phyloP scores from a whole-genome alignment of 2,888 invertebrate species.

The Drosophila prolongata region DNA sequence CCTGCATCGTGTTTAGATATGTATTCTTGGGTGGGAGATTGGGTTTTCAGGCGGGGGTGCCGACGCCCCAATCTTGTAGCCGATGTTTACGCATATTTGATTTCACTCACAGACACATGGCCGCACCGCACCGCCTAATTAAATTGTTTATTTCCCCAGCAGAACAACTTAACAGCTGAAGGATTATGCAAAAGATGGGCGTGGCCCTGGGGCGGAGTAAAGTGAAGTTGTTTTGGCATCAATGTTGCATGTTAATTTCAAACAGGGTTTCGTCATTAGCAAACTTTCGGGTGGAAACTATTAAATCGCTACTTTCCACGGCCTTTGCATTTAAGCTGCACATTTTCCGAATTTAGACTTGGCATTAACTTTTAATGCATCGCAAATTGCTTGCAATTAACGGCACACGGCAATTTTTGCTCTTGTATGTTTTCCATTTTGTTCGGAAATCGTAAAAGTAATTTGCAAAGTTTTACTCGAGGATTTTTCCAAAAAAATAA shows the following conservation, averaged over 20 bases:
- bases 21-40: neutral
- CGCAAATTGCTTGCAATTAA: constrained; percentile 74
- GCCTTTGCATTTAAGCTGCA: neutral
- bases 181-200: constrained; percentile 33
- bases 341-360: constrained; percentile 5
- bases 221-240: constrained; percentile 6
- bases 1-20: constrained; percentile 71
- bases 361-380: constrained; percentile 68
- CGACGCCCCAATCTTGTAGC: constrained; percentile 35
- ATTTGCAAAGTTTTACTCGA: constrained; percentile 55
- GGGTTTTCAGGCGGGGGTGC: neutral
- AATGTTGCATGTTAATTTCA: constrained; percentile 16
- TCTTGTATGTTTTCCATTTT: constrained; percentile 34
- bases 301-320: neutral
- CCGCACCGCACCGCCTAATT: constrained; percentile 56
- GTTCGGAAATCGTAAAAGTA: constrained; percentile 55
- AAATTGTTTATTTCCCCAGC: constrained; percentile 57
- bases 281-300: neutral
- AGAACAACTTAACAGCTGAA: constrained; percentile 46
- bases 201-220: constrained; percentile 1
- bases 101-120: constrained; percentile 46
- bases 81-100: constrained; percentile 77
- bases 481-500: constrained; percentile 26
- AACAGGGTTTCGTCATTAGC: constrained; percentile 9
- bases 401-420: constrained; percentile 37